Evolutionary conservation across 53 echinoderm and acorn worm species (phyloP), one percentile per base, ranked within the genome.

Genomic region (Holothuria scabra): DNA sequence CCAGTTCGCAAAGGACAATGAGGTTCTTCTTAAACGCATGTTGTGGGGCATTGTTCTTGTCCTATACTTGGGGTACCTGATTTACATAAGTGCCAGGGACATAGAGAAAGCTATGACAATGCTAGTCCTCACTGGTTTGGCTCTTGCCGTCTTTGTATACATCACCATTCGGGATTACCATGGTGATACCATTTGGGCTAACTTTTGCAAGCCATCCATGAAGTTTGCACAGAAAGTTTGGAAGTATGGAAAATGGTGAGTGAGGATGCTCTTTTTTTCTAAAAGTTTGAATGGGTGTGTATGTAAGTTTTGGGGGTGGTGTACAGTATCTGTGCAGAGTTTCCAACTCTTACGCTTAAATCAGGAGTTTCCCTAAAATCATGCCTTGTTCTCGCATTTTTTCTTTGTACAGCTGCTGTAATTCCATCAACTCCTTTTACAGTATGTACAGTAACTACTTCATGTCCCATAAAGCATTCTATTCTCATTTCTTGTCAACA

Each of bases 91-190:
- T 82, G 65, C 49, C 66, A 86, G 92, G 56, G 84, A 94, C 65
- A 52, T 94, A 37, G 29, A 90, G 19, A 86, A 94, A 38, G 96
- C 96, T n/a, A 65, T 65, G 46, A 61, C 85, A 1, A 26, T 96
- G 5, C 32, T 96, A 25, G 83, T 92, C 34, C 83, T 96, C 13
- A 94, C 97, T 1, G 90, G 67, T 12, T 74, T 96, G 11, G 94
- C 46, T 3, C 14, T 90, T 13, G 59, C 67, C 1, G 71, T 83
- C 29, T 83, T 60, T 55, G 24, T 94, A 3, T 96, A 94, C 65
- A 37, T 16, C 8, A 37, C 86, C 28, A 31, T 92, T 22, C 55
- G 92, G 19, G 90, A 94, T 34, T 60, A 76, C 67, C 66, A 56
- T 3, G 93, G 93, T 5, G 76, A 90, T 18, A 30, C 85, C 0